These are phyloP conservation scores for Climacteris rufus DNA, from an alignment of 2,113 vertebrate species.

Conservation along the genomic window DNA sequence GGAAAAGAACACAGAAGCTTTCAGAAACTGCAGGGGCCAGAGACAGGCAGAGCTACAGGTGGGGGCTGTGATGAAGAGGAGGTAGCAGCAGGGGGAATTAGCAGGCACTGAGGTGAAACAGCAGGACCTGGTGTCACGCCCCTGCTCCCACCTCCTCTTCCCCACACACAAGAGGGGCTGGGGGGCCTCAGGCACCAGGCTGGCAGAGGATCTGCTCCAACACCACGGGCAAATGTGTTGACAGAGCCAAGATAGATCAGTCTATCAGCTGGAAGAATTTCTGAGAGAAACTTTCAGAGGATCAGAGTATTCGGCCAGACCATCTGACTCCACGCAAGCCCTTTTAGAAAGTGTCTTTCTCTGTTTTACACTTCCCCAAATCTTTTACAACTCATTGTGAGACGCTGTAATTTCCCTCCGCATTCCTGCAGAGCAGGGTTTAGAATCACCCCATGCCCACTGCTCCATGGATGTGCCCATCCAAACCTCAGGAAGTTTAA, in stretches of 20 bases:
- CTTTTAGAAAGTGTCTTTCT: not conserved
- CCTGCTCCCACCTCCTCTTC: not conserved
- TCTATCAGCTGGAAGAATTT: not conserved
- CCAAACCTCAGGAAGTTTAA: constrained; percentile 1
- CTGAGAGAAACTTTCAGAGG: not conserved
- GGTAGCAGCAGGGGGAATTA: not conserved
- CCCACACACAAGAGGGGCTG: not conserved
- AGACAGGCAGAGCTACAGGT: constrained; percentile 38
- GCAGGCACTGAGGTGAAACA: not conserved
- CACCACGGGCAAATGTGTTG: not conserved
- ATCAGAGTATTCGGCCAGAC: not conserved
- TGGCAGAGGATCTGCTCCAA: not conserved
- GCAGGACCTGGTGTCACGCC: not conserved
- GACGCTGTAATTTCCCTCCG: not conserved
- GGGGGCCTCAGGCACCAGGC: not conserved
- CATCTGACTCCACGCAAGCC: not conserved
- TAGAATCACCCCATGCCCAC: constrained; percentile 21
- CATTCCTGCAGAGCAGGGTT: not conserved
- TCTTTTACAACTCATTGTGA: not conserved
- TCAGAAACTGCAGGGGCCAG: constrained; percentile 27
- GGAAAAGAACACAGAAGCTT: constrained; percentile 38
- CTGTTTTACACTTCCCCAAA: not conserved
- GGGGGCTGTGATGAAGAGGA: constrained; percentile 23
- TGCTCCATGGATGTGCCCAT: not conserved
- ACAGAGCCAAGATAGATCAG: not conserved